phyloP scores from a whole-genome alignment of 2,113 vertebrate species.

The Phyllostomus hastatus region DNA sequence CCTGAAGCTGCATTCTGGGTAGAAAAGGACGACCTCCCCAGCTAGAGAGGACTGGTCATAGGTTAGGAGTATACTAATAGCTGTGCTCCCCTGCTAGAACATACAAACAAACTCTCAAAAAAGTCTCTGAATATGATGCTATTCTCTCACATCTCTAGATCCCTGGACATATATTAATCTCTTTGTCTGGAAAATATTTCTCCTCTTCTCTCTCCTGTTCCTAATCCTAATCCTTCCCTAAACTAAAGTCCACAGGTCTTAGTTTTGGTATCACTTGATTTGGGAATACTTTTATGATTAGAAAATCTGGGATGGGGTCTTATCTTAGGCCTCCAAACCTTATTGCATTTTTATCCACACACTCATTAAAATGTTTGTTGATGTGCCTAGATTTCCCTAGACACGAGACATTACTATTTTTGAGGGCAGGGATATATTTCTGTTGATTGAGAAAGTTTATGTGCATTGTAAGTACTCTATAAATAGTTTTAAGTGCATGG shows the following conservation, averaged over 20 bases:
- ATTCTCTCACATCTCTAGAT: background rate
- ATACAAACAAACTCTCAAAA: background rate
- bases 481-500: background rate
- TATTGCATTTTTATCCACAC: background rate
- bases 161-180: background rate
- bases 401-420: background rate
- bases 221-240: background rate
- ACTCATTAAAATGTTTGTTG: background rate
- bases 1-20: too few relatives aligned
- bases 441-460: background rate
- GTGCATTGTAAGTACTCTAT: background rate
- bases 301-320: background rate
- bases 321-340: background rate
- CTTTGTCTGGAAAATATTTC: background rate
- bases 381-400: background rate
- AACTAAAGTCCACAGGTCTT: background rate
- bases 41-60: too few relatives aligned
- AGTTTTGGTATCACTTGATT: background rate
- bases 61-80: too few relatives aligned
- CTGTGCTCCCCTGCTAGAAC: too few relatives aligned
- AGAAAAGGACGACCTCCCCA: too few relatives aligned
- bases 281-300: background rate
- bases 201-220: background rate
- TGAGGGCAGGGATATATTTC: background rate
- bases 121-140: background rate